phyloP scores from a whole-genome alignment of 1,140 invertebrate species.

The Drosophila tristis region DNA sequence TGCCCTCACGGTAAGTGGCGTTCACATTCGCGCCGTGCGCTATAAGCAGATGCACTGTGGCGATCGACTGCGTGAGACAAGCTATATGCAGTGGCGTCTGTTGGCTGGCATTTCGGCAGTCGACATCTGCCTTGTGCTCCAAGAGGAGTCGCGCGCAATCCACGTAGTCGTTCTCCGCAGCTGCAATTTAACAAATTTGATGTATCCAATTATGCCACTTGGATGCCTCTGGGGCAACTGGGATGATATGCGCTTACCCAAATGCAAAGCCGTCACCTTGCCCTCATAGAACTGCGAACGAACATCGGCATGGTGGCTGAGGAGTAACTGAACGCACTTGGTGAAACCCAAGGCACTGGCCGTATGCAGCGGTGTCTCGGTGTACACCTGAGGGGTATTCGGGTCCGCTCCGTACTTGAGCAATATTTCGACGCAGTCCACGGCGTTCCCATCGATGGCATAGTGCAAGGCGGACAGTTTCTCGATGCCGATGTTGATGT shows the following conservation, averaged over 20 bases:
- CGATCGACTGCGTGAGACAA: conserved; percentile 89
- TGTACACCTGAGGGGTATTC: conserved; percentile 92
- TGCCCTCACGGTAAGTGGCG: conserved; percentile 88
- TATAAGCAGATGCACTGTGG: conserved; percentile 89
- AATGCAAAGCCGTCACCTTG: conserved; percentile 90
- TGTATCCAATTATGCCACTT: neutral
- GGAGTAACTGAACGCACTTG: conserved; percentile 88
- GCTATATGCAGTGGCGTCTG: conserved; percentile 93
- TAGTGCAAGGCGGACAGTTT: conserved; percentile 89
- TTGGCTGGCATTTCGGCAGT: conserved; percentile 88
- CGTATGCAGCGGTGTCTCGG: conserved; percentile 93
- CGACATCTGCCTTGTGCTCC: conserved; percentile 88
- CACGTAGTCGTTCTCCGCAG: conserved; percentile 91
- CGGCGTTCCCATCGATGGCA: conserved; percentile 89
- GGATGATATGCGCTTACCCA: conserved; percentile 84
- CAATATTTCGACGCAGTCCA: conserved; percentile 88
- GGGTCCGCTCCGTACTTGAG: conserved; percentile 89
- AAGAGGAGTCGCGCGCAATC: conserved; percentile 90
- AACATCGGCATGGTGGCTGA: conserved; percentile 90
- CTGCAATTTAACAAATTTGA: conserved; percentile 28
- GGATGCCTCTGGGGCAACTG: too few species aligned
- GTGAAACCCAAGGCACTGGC: conserved; percentile 90
- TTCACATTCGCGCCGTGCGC: conserved; percentile 87
- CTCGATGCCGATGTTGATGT: conserved; percentile 90
- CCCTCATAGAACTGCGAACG: conserved; percentile 88